These are phyloP conservation scores for Eptatretus atami DNA, from an alignment of 2,797 vertebrate genomes.

Conservation along the genomic window DNA sequence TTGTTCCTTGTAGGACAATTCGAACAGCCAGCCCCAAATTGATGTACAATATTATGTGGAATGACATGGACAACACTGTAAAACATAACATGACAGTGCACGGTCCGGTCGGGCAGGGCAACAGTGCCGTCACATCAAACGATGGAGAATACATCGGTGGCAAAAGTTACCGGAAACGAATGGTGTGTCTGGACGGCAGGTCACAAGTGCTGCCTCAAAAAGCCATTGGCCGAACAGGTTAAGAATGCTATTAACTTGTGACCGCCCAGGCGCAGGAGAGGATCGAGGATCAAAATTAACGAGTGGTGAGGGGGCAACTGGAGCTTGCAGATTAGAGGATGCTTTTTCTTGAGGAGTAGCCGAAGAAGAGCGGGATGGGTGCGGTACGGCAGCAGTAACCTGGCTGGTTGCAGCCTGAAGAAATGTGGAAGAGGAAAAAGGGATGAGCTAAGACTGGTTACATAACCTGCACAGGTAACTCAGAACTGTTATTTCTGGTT, in stretches of 20 bases:
- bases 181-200: slow-evolving; percentile 34
- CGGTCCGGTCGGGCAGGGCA: too few species aligned
- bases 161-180: too few species aligned
- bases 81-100: too few species aligned
- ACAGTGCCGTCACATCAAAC: too few species aligned
- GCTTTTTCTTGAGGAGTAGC: slow-evolving; percentile 17
- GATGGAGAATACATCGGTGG: too few species aligned
- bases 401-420: slow-evolving; percentile 14
- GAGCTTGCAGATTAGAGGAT: slow-evolving; percentile 11
- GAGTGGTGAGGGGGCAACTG: slow-evolving; percentile 61
- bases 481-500: too few species aligned
- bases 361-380: slow-evolving; percentile 39
- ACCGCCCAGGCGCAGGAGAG: slow-evolving; percentile 39
- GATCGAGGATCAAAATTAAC: slow-evolving; percentile 50
- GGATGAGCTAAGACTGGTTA: too few species aligned
- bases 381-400: slow-evolving; percentile 33
- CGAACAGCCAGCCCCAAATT: too few species aligned
- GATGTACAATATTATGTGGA: too few species aligned
- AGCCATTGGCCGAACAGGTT: slow-evolving; percentile 68
- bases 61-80: too few species aligned
- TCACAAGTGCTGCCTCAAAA: slow-evolving; percentile 53
- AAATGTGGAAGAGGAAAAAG: slow-evolving; percentile 6
- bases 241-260: slow-evolving; percentile 58
- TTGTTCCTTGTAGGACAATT: too few species aligned
- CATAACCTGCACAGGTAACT: too few species aligned